Conservation (phyloP, 2,797 vertebrate species). For the Acanthornis magna region DNA sequence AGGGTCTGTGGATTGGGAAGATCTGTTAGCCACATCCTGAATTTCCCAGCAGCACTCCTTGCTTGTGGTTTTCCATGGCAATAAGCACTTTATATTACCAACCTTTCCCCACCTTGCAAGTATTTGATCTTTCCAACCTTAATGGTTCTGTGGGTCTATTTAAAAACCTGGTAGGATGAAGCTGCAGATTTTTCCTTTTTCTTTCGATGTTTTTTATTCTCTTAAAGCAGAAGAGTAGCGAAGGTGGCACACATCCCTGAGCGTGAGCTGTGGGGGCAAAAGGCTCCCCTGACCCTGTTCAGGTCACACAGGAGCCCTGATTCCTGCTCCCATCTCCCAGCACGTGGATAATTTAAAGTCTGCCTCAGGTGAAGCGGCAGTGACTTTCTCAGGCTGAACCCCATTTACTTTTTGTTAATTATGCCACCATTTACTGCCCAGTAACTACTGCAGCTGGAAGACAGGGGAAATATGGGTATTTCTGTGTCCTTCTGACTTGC, state of each 20-base stretch:
- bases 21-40: background rate
- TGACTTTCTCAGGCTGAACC: background rate
- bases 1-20: background rate
- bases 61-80: background rate
- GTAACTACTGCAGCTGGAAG: background rate
- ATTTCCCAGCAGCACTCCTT: background rate
- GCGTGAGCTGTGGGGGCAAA: background rate
- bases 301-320: background rate
- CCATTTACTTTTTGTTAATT: background rate
- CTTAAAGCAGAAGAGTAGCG: background rate
- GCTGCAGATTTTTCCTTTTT: no score
- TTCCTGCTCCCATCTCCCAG: background rate
- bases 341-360: background rate
- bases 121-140: background rate
- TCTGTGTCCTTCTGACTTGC: background rate
- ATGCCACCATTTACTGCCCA: background rate
- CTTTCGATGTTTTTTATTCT: rapidly evolving
- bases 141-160: background rate
- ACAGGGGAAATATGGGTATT: background rate
- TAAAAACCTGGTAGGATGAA: background rate
- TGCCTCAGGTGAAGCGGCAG: background rate
- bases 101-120: background rate
- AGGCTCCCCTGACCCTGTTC: background rate
- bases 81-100: background rate
- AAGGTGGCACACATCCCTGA: no score